Evolutionary conservation across 1,140 invertebrate genomes (phyloP), one percentile per base, ranked within the genome.

Genomic region (Drosophila bocki): DNA sequence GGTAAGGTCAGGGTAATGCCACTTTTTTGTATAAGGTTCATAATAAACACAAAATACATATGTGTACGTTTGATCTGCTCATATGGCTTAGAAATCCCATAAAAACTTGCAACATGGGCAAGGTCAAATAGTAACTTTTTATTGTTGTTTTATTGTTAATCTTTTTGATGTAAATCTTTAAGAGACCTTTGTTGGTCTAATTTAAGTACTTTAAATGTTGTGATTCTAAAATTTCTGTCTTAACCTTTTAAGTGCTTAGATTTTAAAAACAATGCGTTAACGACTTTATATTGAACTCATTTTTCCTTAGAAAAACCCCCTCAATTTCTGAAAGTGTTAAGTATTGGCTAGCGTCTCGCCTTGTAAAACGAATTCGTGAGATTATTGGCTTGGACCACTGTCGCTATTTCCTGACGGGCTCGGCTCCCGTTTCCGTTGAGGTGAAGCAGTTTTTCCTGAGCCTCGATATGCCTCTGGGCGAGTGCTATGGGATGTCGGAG

Each of bases 401-500:
- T 80, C 93, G 93, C 15, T 79, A 95, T 2, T 96, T 95, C 75
- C 91, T 95, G 32, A 96, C 96, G 0, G 97, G 96, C 4, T 97
- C 97, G 4, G 98, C 98, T 3, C 98, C 98, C 0, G 94, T 98
- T n/a, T 95, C 95, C 6, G 93, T 93, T 1, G 97, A 98, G 19
- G 94, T 98, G 11, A 95, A 98, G 86, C 95, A 96, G 72, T 99
- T 96, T 93, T 98, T 99, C 91, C 91, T 97, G 75, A 96, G 96
- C 53, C 93, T 99, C 1, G 96, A 98, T 82, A 96, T 99, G 44
- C 95, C 95, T 0, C 93, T 99, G 35, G 93, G 95, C 82, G 97
- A 97, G 60, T 95, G 95, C 4, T 97, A 96, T 81, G 97, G 97
- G 32, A 97, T 98, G 97, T 98, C 97, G 48, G 97, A 99, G 93